Percentiles rank a stretch among this genome's conserved stretches.
These are phyloP conservation scores for Oreocharis arfaki DNA, from an alignment of 2,113 vertebrate species.

Conservation along the genomic window DNA sequence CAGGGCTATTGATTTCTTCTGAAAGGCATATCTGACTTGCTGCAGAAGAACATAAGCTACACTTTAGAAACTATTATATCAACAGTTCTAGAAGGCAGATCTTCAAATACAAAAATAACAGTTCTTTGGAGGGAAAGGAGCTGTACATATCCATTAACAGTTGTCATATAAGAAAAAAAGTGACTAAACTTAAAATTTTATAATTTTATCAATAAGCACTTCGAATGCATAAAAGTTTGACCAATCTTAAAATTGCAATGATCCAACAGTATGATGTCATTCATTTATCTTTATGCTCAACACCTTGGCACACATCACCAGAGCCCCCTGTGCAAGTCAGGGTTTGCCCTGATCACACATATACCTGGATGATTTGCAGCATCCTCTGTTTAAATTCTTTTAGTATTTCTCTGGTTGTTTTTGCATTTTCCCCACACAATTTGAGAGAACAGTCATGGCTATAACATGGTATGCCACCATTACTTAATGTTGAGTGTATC, in stretches of 20 bases:
- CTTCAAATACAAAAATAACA: background rate
- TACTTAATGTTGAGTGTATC: background rate
- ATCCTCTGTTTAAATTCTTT: background rate
- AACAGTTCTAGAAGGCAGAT: background rate
- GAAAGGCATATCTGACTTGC: background rate
- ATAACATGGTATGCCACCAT: background rate
- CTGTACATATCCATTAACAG: background rate
- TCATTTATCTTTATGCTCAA: background rate
- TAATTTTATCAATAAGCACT: background rate
- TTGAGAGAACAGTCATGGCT: background rate
- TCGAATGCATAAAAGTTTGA: background rate
- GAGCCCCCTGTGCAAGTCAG: background rate
- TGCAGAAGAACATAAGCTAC: background rate
- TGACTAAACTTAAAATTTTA: background rate
- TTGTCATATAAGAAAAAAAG: background rate
- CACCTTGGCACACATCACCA: fast-evolving
- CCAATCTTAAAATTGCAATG: background rate
- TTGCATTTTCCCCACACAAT: background rate
- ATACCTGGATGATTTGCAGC: background rate
- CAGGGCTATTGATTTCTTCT: background rate
- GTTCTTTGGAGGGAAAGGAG: background rate
- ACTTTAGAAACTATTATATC: background rate
- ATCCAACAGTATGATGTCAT: background rate
- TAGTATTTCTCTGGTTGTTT: background rate
- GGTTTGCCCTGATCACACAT: background rate